Evolutionary conservation across 2,888 invertebrate genomes (phyloP), one percentile per base, ranked within the genome.

Genomic region (Litoditis marina): DNA sequence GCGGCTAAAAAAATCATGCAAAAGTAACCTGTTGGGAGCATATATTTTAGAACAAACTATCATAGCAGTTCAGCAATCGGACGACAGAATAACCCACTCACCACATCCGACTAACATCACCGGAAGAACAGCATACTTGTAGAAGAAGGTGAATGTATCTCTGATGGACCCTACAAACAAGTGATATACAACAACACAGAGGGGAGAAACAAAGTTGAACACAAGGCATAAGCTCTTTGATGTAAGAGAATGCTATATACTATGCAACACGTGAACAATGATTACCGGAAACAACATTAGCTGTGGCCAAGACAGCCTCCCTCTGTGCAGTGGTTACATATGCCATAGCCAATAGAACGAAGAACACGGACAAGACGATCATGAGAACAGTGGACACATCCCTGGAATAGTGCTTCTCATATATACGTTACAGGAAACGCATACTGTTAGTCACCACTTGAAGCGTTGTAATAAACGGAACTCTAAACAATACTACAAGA

Each of bases 61-160:
- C n/a, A n/a, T n/a, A n/a, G n/a, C n/a, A n/a, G n/a, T n/a, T n/a
- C n/a, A n/a, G n/a, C n/a, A n/a, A n/a, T n/a, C n/a, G n/a, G n/a
- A n/a, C n/a, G n/a, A n/a, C n/a, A n/a, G n/a, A n/a, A n/a, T n/a
- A n/a, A n/a, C n/a, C n/a, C 13, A 30, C 58, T 50, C 46, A 64
- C 70, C 64, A 16, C 62, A 34, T 28, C 52, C 54, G 32, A 67
- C 44, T 8, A 60, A 49, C 25, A 73, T 32, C 6, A 68, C 64
- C 0, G 79, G 79, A 7, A 78, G 53, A 31, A 79, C 66, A 28
- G 78, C 76, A 51, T 78, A 79, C 7, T 56, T 68, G 60, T 78
- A 79, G 58, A 78, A 60, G 63, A 78, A 77, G 32, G 57, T 61
- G 36, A 69, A 25, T 8, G 74, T 65, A 51, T 77, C 77, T 7